Conservation (phyloP, 2,888 invertebrate species). For the Rhaphigaster nebulosa region DNA sequence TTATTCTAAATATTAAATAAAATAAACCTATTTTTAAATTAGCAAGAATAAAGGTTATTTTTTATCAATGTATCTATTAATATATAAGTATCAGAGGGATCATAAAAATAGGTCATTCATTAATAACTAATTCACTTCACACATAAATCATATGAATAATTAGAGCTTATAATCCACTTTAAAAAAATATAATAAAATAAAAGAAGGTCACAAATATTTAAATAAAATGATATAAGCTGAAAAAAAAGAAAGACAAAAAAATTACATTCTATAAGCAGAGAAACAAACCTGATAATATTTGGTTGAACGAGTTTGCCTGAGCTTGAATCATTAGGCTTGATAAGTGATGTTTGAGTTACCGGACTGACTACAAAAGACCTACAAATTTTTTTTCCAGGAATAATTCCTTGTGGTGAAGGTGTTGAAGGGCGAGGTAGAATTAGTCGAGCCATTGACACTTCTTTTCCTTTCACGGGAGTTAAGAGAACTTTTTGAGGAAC, state of each 20-base stretch:
- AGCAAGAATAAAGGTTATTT: no score
- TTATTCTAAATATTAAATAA: no score
- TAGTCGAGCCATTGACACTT: conserved; percentile 50
- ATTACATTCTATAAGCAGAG: no score
- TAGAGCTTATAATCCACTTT: no score
- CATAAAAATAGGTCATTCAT: no score
- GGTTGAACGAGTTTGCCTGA: conserved; percentile 35
- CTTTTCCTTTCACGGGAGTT: conserved; percentile 61
- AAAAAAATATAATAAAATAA: no score
- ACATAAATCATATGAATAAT: no score
- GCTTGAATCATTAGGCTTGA: not conserved
- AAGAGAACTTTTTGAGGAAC: conserved; percentile 63
- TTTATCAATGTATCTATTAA: no score
- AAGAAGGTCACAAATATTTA: not conserved
- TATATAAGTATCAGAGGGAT: no score
- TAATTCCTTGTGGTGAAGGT: not conserved
- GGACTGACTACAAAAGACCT: conserved; percentile 46
- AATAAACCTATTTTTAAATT: no score
- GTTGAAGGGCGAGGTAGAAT: conserved; percentile 53
- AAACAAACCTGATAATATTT: conserved; percentile 55
- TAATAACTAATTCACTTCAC: no score
- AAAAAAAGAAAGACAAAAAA: not conserved
- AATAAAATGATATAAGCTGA: not conserved
- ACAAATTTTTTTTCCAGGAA: conserved; percentile 39
- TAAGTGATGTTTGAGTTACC: not conserved